Percentiles rank a stretch among this genome's conserved stretches.
Evolutionary conservation across 2,797 vertebrate species (phyloP).

Genomic region (Hirundo rustica): DNA sequence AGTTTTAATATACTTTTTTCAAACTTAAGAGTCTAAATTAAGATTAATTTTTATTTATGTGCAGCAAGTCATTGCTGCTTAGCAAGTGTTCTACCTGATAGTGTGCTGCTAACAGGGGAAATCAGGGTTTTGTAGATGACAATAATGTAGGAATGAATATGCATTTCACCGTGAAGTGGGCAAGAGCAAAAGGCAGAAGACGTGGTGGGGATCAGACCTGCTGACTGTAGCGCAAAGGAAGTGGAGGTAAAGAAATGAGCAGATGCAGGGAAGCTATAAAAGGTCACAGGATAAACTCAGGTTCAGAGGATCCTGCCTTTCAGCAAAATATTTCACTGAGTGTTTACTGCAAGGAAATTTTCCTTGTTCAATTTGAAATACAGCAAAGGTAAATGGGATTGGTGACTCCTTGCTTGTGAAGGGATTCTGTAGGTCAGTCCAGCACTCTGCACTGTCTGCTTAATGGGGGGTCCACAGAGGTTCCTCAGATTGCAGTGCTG

Average conservation of each 20-base stretch:
- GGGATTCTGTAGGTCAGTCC: not conserved
- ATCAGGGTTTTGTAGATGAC: not conserved
- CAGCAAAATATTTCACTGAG: not conserved
- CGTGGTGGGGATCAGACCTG: not conserved
- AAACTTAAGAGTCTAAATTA: not conserved
- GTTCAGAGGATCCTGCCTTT: not conserved
- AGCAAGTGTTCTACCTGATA: not conserved
- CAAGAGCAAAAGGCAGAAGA: not conserved
- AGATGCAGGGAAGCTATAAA: not conserved
- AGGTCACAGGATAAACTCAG: slow-evolving; percentile 13
- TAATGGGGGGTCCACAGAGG: not conserved
- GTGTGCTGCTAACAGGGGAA: not conserved
- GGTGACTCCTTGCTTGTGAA: not conserved
- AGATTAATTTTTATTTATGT: not conserved
- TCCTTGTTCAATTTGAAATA: not conserved
- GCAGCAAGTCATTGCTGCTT: not conserved
- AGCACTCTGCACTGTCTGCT: not conserved
- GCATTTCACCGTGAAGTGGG: not conserved
- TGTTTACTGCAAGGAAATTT: not conserved
- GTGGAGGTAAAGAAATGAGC: not conserved
- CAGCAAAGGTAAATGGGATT: not conserved
- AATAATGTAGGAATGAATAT: not conserved
- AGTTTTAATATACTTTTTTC: not conserved
- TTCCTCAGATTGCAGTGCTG: not conserved
- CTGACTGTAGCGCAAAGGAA: not conserved